These are phyloP conservation scores for Tribolium madens DNA, from an alignment of 1,140 invertebrate genomes.

Conservation along the genomic window DNA sequence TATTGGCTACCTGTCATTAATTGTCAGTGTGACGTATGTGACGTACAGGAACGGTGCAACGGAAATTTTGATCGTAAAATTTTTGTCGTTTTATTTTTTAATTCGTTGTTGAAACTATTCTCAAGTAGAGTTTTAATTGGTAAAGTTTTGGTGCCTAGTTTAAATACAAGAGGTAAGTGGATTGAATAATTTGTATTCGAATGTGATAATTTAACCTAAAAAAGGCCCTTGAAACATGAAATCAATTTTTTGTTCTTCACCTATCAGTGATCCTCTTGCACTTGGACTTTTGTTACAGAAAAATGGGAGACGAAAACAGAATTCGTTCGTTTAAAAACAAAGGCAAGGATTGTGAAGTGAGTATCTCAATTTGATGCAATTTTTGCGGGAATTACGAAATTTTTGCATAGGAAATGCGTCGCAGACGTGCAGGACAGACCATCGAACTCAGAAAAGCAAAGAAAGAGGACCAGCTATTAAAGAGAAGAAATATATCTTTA, in stretches of 20 bases:
- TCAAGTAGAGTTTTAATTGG: not conserved
- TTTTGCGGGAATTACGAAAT: not conserved
- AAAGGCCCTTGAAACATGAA: not conserved
- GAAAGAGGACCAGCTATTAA: conserved; percentile 95
- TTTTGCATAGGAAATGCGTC: conserved; percentile 80
- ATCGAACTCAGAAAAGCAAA: conserved; percentile 93
- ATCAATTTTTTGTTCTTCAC: conserved; percentile 20
- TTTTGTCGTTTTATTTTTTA: no score
- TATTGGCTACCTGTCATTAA: no score
- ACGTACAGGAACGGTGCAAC: no score
- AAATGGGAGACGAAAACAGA: conserved; percentile 64
- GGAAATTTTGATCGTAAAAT: no score
- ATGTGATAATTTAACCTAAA: not conserved
- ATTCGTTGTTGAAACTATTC: no score
- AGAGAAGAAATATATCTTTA: conserved; percentile 81
- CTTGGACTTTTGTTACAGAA: conserved; percentile 20
- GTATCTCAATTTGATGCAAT: conserved; percentile 19
- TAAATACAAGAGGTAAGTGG: not conserved
- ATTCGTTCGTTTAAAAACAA: conserved; percentile 65
- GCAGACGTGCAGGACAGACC: conserved; percentile 87
- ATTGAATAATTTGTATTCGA: not conserved
- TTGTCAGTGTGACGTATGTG: no score
- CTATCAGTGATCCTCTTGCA: not conserved
- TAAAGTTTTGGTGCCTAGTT: not conserved
- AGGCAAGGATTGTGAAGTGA: conserved; percentile 64